Evolutionary conservation across 2,113 vertebrate genomes (phyloP).

Genomic region (Passer domesticus): DNA sequence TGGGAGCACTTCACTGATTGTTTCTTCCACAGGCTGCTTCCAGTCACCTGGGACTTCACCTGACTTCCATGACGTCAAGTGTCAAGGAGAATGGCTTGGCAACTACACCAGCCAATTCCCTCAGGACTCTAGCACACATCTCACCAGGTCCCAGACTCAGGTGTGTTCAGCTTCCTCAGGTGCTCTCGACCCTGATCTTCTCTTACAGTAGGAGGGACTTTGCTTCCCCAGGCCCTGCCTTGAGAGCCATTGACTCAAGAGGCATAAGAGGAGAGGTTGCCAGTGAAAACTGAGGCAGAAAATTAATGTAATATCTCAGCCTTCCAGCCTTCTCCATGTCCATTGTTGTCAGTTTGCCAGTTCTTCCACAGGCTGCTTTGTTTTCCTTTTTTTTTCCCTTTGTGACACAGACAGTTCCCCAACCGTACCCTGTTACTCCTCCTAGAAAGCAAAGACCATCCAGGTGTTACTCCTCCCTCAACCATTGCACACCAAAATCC

Average conservation of each 20-base stretch:
- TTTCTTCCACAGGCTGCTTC: neutral
- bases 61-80: neutral
- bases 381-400: no score
- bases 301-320: neutral
- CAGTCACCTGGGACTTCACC: neutral
- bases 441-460: neutral
- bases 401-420: neutral
- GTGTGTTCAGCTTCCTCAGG: neutral
- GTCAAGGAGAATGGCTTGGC: neutral
- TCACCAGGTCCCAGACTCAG: neutral
- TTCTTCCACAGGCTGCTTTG: neutral
- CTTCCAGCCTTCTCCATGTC: neutral
- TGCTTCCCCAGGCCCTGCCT: neutral
- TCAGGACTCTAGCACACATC: neutral
- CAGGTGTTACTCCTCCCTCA: neutral
- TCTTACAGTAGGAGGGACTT: neutral
- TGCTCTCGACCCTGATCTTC: neutral
- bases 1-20: neutral
- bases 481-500: neutral
- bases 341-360: neutral
- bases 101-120: neutral
- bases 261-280: neutral
- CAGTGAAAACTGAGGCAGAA: neutral
- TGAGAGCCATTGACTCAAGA: neutral
- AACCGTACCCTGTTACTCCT: neutral